phyloP scores from a whole-genome alignment of 2,797 vertebrate genomes.

The Micrastur ruficollis region DNA sequence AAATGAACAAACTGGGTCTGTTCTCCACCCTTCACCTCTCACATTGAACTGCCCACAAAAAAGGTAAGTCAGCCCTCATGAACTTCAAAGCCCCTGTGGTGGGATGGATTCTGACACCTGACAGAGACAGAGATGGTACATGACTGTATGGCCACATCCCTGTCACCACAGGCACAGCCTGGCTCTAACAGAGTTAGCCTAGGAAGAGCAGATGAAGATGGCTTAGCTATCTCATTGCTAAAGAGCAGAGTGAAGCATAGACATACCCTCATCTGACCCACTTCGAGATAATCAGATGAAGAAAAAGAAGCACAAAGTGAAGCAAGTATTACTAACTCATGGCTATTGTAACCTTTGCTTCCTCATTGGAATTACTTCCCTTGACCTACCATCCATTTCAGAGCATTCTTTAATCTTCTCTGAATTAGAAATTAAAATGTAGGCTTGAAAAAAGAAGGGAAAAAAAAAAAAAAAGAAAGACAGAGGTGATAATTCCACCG shows the following conservation, averaged over 20 bases:
- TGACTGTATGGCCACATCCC: background rate
- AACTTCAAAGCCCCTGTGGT: background rate
- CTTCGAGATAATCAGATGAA: background rate
- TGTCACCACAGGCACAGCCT: background rate
- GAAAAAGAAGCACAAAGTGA: background rate
- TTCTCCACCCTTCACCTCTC: background rate
- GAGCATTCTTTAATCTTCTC: background rate
- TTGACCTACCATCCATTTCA: background rate
- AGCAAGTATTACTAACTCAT: background rate
- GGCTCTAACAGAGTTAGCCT: background rate
- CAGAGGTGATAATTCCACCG: background rate
- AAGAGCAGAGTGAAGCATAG: background rate
- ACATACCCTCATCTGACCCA: background rate
- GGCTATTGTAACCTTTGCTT: background rate
- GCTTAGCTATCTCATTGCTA: background rate
- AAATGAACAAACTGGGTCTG: background rate
- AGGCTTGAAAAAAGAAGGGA: background rate
- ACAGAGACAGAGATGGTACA: background rate
- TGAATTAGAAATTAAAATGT: constrained; percentile 23
- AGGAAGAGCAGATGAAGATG: background rate
- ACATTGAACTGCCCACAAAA: background rate
- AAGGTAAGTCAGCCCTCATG: background rate
- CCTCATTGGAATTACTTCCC: background rate
- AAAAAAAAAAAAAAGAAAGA: fast-evolving
- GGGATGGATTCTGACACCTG: background rate